phyloP scores from a whole-genome alignment of 2,797 vertebrate species.

The Lepus townsendii region DNA sequence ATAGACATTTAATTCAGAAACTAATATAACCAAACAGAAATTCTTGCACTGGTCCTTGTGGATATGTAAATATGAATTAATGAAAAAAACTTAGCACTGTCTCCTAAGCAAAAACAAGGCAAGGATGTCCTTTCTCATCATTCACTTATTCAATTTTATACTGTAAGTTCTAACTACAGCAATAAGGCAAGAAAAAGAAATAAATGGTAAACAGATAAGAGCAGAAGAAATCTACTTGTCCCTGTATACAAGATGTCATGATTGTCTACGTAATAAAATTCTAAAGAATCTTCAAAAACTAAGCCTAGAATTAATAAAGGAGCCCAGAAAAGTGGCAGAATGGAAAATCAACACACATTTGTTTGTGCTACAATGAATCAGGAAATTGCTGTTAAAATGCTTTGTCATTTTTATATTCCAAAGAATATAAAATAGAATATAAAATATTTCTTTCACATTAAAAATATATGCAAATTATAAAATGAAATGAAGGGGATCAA shows the following conservation, averaged over 20 bases:
- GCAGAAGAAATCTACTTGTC: background rate
- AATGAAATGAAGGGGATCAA: background rate
- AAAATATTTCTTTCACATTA: background rate
- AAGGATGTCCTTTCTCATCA: background rate
- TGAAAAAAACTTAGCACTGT: background rate
- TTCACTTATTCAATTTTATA: background rate
- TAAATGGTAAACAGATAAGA: background rate
- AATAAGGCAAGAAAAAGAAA: background rate
- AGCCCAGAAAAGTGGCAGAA: background rate
- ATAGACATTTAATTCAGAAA: conserved; percentile 29
- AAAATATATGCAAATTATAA: background rate
- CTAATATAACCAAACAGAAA: background rate
- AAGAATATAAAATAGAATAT: background rate
- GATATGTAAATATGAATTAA: background rate
- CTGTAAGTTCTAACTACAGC: background rate
- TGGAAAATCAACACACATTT: background rate
- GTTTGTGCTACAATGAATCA: background rate
- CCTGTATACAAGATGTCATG: background rate
- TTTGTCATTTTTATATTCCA: background rate
- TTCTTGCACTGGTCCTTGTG: background rate
- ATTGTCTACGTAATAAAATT: background rate
- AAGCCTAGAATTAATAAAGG: background rate
- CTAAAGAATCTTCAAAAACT: background rate
- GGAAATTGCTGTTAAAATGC: background rate
- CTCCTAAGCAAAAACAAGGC: background rate